These are phyloP conservation scores for Mesaphorura yosii DNA, from an alignment of 1,140 invertebrate species.

Conservation along the genomic window DNA sequence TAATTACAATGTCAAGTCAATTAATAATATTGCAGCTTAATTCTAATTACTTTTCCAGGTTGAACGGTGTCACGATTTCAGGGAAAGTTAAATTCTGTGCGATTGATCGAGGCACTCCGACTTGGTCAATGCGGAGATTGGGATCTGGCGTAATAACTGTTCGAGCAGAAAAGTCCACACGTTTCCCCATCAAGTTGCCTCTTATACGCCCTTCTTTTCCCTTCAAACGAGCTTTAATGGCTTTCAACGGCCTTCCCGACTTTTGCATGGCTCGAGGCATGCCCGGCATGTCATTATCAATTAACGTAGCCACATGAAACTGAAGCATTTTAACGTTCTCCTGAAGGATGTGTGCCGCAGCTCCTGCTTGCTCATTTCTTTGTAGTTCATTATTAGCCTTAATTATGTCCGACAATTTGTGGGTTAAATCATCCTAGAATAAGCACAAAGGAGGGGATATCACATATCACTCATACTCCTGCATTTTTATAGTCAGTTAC, in stretches of 20 bases:
- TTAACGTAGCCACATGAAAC: conserved; percentile 94
- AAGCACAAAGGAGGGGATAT: conserved; percentile 24
- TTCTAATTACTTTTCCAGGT: conserved; percentile 69
- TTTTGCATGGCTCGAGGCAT: conserved; percentile 97
- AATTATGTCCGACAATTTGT: conserved; percentile 97
- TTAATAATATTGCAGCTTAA: neutral
- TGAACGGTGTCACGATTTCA: conserved; percentile 98
- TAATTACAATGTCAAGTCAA: conserved; percentile 4
- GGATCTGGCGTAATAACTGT: conserved; percentile 99
- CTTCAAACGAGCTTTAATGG: conserved; percentile 80
- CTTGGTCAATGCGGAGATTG: conserved; percentile 95
- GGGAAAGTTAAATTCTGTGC: conserved; percentile 99
- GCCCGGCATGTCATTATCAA: conserved; percentile 98
- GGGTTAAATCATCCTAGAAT: conserved; percentile 90
- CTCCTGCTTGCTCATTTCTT: conserved; percentile 89
- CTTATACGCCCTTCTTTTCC: conserved; percentile 96
- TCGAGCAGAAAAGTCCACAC: conserved; percentile 97
- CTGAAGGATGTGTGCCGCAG: conserved; percentile 87
- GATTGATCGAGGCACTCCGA: conserved; percentile 94
- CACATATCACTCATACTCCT: no score
- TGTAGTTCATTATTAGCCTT: conserved; percentile 96
- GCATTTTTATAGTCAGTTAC: conserved; percentile 2
- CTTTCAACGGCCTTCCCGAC: conserved; percentile 95
- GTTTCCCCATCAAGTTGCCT: conserved; percentile 99
- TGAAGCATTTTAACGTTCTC: conserved; percentile 98